Evolutionary conservation across 2,888 invertebrate genomes (phyloP), one percentile per base, ranked within the genome.

Genomic region (Drosophila algonquin): DNA sequence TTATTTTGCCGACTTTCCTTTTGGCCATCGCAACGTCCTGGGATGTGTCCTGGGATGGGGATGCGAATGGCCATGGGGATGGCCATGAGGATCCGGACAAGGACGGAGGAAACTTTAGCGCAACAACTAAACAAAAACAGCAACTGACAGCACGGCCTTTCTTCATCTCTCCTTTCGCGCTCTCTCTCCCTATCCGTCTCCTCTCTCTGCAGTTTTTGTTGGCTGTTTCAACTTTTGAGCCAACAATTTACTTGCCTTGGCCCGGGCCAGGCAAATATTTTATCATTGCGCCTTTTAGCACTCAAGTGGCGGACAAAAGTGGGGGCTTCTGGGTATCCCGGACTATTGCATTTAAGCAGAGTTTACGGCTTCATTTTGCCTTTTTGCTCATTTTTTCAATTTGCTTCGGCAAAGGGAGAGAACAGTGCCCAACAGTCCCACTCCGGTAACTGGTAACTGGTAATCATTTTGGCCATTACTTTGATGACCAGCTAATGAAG

Each of bases 231-330:
- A 81, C 78, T 80, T 86, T 85, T 63, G 75, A 82, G 61, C 69
- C 78, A 76, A 81, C 81, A 81, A 81, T 82, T 84, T 79, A 80
- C 79, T 83, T 75, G 80, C 73, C 74, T 55, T 52, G 75, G 61
- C 63, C 63, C 5, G 35, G 40, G 7, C 14, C 14, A 51, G 73
- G 78, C 77, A 83, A 83, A 87, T 85, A 87, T 86, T 87, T 86
- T 86, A 85, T 85, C 85, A 87, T 81, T 81, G 81, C 77, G 78
- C 81, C 79, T 82, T 85, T 80, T 80, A 73, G 74, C 86, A 78
- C 77, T 85, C 86, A 81, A 86, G 81, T 80, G 81, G 80, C 69
- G 64, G 58, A 48, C 30, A 58, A 46, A 62, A 44, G 52, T 16
- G 72, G 52, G 16, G 32, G 61, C 51, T 46, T 51, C 55, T 58